Base-by-base conservation (phyloP, 2,797 vertebrate species). In the Gymnocypris eckloni region DNA sequence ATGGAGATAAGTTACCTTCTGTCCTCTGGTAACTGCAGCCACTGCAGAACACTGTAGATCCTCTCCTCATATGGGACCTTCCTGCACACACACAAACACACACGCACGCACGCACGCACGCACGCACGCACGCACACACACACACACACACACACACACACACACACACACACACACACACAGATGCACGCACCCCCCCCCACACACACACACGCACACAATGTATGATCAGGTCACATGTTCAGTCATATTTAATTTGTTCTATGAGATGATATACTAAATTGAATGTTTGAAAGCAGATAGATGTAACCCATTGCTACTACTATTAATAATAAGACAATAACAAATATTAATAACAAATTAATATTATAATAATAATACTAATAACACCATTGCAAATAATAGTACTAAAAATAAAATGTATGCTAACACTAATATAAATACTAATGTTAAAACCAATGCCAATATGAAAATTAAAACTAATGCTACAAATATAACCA, bases 41-140 rank as follows among this genome's bases (percentile, higher is more conserved):
- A 96, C 88, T 94, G 86, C 15, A 96, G 84, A 28, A 96, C 48
- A 0, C 88, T 93, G 72, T 94, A 93, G 0, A 96, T 94, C 87
- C 95, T 64, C 70, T 95, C 91, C 79, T 96, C 95, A 88, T 95
- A 96, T 0, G 95, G 94, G 0, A 95, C 86, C 45, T 91, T 88
- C 2, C 95, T 96, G 20, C 86, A 37, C 54, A 10, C 54, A 56
- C 2, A 56, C 54, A 56, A 20, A 56, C 18, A 56, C 54, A 56
- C 54, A 22, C 52, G 22, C 52, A 56, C 52, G 22, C 6, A 22
- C 48, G 13, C 33, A 39, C 66, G 39, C 66, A 69, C 15, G 18
- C 33, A 43, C 39, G 1, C 69, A n/a, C 69, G 3, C 41, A 15
- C 22, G 43, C 69, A n/a, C 39, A n/a, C 69, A n/a, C 39, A 1